These are phyloP conservation scores for Pongo pygmaeus DNA, from an alignment of 2,113 vertebrate genomes.

Conservation along the genomic window DNA sequence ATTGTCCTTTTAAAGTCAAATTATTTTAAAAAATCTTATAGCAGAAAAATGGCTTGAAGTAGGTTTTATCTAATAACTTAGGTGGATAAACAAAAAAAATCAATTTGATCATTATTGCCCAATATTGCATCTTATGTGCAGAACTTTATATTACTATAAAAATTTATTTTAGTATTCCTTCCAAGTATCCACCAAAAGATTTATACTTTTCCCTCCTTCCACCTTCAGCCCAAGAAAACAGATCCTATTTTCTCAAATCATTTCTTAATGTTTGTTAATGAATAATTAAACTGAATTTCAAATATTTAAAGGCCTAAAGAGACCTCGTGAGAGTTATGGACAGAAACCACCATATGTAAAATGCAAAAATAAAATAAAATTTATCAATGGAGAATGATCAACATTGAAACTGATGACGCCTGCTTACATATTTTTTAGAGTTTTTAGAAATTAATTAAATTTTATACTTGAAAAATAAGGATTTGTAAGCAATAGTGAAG, in stretches of 20 bases:
- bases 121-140: not conserved
- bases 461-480: not conserved
- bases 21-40: not conserved
- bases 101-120: not conserved
- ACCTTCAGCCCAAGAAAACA: not conserved
- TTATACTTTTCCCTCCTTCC: not conserved
- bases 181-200: not conserved
- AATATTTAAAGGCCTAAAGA: not conserved
- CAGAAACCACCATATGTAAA: not conserved
- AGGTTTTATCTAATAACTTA: not conserved
- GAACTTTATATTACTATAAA: not conserved
- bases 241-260: not conserved
- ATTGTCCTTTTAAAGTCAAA: constrained; percentile 22
- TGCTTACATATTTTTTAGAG: not conserved
- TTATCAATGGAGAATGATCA: not conserved
- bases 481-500: not conserved
- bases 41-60: not conserved
- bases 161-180: constrained; percentile 27
- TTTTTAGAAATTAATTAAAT: not conserved
- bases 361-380: not conserved
- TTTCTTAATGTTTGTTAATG: not conserved
- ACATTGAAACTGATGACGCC: not conserved
- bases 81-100: not conserved
- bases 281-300: constrained; percentile 22
- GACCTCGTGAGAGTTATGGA: not conserved